Evolutionary conservation across 2,113 vertebrate species (phyloP), one percentile per base, ranked within the genome.

Genomic region (Mormoops blainvillei): DNA sequence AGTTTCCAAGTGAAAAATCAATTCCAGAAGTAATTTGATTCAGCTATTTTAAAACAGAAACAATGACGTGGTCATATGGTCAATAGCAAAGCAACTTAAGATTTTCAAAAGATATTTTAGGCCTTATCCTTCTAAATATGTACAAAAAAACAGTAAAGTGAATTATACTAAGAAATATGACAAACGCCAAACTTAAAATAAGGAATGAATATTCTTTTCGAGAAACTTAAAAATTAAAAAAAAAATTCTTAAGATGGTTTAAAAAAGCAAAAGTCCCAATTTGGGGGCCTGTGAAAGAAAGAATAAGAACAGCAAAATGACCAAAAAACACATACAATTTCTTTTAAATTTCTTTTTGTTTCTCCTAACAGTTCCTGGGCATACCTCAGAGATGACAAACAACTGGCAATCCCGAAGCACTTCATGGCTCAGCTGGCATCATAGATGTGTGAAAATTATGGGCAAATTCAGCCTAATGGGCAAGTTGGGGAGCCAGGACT

Each of bases 131-230:
- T 73, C 28, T 50, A 92, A 74, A 45, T 65, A 81, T 71, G 9
- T 28, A 45, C 26, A 13, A 24, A 82, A 82, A 77, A 83, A 74
- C 33, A 81, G 22, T 38, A 52, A 95, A 56, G 82, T 85, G 24
- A 5, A 54, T 80, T 73, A 41, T 80, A 18, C 11, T 58, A 61
- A 65, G 54, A 83, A 84, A 54, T n/a, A 61, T 33, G 36, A 84
- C 8, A 63, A 94, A 87, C 67, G n/a, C 36, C 58, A 94, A 31
- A 18, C 95, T 86, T 95, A 85, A 95, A 85, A 91, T 91, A 78
- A 80, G 7, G 22, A 93, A 71, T 95, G 48, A 80, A 24, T 65
- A 74, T n/a, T 83, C 5, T 16, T 91, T 74, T n/a, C 19, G 1
- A 71, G 43, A 88, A 77, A 73, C 4, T 71, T 90, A 61, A 54